Percentiles rank a stretch among this genome's conserved stretches.
phyloP scores from a whole-genome alignment of 2,797 vertebrate genomes.

The Coccyzus lansbergi region DNA sequence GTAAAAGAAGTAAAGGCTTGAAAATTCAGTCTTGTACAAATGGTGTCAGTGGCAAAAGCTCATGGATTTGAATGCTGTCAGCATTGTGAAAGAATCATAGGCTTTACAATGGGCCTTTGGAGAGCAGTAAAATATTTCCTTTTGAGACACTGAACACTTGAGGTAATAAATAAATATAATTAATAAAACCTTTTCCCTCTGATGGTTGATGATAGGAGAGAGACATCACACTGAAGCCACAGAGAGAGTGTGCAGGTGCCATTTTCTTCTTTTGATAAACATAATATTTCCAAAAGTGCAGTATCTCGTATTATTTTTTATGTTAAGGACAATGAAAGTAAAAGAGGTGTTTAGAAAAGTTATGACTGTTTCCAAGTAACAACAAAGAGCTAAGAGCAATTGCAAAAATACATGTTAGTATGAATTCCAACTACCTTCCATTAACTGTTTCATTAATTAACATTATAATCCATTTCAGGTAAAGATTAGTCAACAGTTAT shows the following conservation, averaged over 20 bases:
- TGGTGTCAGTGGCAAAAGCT: not conserved
- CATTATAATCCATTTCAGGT: not conserved
- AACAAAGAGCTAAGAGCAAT: not conserved
- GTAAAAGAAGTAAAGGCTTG: not conserved
- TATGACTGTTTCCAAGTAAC: not conserved
- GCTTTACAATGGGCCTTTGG: not conserved
- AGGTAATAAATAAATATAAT: slow-evolving; percentile 1
- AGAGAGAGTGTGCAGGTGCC: not conserved
- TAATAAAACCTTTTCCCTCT: not conserved
- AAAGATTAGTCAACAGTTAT: not conserved
- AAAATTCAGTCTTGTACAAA: not conserved
- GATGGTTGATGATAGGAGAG: not conserved
- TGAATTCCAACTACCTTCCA: not conserved
- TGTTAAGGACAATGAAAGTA: not conserved
- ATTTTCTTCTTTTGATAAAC: not conserved
- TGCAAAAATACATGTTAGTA: not conserved
- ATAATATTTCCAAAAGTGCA: not conserved
- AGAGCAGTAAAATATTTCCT: not conserved
- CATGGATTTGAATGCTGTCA: not conserved
- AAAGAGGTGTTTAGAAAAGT: not conserved
- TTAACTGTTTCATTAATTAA: not conserved
- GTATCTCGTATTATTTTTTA: not conserved
- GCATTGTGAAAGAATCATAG: not conserved
- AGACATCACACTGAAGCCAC: not conserved
- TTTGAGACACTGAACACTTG: not conserved